Percentiles rank a stretch among this genome's conserved stretches.
phyloP scores from a whole-genome alignment of 2,888 invertebrate genomes.

The Pristionchus arcanus region DNA sequence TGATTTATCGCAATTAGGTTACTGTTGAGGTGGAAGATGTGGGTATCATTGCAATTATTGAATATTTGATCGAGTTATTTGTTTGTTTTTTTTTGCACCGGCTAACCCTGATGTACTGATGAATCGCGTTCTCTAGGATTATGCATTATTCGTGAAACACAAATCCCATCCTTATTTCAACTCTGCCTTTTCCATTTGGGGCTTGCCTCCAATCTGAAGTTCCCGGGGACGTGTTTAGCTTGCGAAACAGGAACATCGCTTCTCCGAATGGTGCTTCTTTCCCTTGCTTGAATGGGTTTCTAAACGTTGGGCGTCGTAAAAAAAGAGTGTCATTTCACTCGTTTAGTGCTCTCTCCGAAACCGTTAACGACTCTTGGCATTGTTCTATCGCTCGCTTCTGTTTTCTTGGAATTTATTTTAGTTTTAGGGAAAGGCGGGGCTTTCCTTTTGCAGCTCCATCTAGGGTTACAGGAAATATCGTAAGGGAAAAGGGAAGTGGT shows the following conservation, averaged over 20 bases:
- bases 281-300: neutral
- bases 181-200: neutral
- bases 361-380: neutral
- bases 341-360: conserved; percentile 3
- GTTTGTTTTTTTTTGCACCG: too few species aligned
- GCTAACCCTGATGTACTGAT: too few species aligned
- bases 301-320: neutral
- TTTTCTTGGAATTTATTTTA: neutral
- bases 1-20: neutral
- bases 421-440: neutral
- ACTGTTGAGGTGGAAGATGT: neutral
- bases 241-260: neutral
- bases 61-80: neutral
- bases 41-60: neutral
- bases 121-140: neutral
- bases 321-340: neutral
- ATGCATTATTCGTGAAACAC: neutral
- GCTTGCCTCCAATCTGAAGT: neutral
- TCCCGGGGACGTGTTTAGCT: neutral
- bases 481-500: neutral
- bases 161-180: neutral
- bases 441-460: neutral
- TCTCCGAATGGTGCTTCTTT: neutral
- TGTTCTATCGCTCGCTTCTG: conserved; percentile 2
- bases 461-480: neutral